A percentile compares a stretch with the other conserved stretches of the same genome.
These are phyloP conservation scores for Gymnorhina tibicen DNA, from an alignment of 2,113 vertebrate species.

Conservation along the genomic window DNA sequence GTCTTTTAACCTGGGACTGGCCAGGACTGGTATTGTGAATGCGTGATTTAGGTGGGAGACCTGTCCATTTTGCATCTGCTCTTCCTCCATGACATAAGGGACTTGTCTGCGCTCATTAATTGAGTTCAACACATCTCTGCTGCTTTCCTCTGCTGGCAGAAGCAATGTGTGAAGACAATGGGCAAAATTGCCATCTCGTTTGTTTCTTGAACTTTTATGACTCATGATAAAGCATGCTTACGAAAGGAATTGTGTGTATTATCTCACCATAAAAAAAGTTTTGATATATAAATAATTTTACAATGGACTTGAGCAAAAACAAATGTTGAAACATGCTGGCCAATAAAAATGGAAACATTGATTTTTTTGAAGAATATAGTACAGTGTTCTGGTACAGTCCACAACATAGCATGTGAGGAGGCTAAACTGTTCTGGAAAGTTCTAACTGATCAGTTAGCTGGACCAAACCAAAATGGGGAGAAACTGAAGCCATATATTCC, in stretches of 20 bases:
- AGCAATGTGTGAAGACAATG: neutral
- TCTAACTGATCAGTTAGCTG: neutral
- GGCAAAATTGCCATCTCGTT: neutral
- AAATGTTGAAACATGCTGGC: neutral
- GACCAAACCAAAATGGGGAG: neutral
- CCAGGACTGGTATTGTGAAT: neutral
- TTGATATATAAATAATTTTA: neutral
- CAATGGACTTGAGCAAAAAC: neutral
- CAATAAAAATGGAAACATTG: neutral
- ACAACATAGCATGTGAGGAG: neutral
- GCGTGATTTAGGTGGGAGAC: accelerated
- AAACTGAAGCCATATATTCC: neutral
- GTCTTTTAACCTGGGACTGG: neutral
- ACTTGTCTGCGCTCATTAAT: neutral
- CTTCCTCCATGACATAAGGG: neutral
- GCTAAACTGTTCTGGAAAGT: neutral
- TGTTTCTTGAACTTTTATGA: neutral
- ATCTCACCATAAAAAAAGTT: neutral
- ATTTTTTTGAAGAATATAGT: neutral
- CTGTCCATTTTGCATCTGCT: accelerated
- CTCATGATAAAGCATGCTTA: neutral
- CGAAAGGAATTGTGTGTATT: neutral
- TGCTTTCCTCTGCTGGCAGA: neutral
- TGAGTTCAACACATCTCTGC: neutral
- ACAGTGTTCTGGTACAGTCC: neutral